Evolutionary conservation across 1,140 invertebrate species (phyloP).

Genomic region (Uloborus diversus): DNA sequence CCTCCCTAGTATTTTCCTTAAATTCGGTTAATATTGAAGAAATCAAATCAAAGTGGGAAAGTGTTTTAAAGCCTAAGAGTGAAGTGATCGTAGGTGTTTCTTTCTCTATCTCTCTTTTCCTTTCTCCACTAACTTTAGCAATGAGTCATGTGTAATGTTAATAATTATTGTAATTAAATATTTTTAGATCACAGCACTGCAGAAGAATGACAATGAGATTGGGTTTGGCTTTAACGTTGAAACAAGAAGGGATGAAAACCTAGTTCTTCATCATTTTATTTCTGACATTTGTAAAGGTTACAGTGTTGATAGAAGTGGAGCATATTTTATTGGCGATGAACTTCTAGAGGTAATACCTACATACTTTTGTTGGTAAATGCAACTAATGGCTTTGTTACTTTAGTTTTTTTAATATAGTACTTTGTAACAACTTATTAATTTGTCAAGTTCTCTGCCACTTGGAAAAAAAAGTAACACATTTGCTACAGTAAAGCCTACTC

Average conservation of each 20-base stretch:
- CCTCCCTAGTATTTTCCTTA: conserved; percentile 16
- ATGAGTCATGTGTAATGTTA: too few species aligned
- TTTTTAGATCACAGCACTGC: conserved; percentile 29
- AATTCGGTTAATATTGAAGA: conserved; percentile 66
- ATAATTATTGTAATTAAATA: too few species aligned
- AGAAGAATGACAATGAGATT: conserved; percentile 51
- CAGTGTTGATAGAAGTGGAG: conserved; percentile 87
- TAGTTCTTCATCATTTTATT: conserved; percentile 82
- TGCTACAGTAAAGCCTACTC: too few species aligned
- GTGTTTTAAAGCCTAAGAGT: conserved; percentile 82
- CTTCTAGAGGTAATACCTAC: conserved; percentile 81
- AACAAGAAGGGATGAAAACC: conserved; percentile 24
- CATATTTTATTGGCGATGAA: conserved; percentile 86
- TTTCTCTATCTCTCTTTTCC: not conserved
- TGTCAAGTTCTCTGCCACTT: too few species aligned
- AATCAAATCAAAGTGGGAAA: conserved; percentile 84
- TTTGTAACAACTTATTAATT: too few species aligned
- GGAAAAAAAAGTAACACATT: too few species aligned
- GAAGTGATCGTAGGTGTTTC: conserved; percentile 81
- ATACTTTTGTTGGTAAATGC: too few species aligned
- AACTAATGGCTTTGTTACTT: too few species aligned
- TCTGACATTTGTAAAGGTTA: conserved; percentile 91
- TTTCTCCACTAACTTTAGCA: not conserved
- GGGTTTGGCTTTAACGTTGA: conserved; percentile 55
- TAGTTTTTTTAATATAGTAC: too few species aligned